phyloP scores from a whole-genome alignment of 2,113 vertebrate genomes.

The Menura novaehollandiae region DNA sequence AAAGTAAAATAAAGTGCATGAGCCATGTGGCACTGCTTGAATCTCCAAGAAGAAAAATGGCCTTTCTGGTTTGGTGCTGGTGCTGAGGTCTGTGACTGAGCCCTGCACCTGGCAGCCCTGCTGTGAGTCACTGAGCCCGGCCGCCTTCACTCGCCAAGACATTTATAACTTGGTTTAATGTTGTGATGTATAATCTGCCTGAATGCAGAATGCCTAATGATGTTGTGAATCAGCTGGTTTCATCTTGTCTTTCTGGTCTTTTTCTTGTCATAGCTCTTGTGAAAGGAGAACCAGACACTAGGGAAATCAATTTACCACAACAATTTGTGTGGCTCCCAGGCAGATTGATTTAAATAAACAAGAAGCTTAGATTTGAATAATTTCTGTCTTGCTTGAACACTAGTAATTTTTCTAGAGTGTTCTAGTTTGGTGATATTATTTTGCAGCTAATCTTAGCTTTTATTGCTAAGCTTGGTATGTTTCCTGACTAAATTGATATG shows the following conservation, averaged over 20 bases:
- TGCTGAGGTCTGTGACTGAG: neutral
- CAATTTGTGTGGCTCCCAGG: constrained; percentile 31
- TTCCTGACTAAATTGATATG: constrained; percentile 17
- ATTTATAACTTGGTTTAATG: neutral
- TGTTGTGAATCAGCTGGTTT: neutral
- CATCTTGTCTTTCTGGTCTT: neutral
- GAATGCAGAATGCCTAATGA: neutral
- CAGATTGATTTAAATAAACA: constrained; percentile 49
- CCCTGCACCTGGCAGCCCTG: neutral
- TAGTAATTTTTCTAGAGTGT: constrained; percentile 35
- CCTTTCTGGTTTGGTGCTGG: neutral
- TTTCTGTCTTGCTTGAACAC: constrained; percentile 27
- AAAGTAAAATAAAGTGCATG: neutral
- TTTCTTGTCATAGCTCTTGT: neutral
- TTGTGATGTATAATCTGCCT: neutral
- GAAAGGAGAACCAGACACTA: neutral
- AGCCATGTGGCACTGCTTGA: neutral
- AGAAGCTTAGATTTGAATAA: constrained; percentile 31
- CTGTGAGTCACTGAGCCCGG: neutral
- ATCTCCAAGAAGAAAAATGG: neutral
- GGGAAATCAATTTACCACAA: constrained; percentile 42
- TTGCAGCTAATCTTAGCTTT: constrained; percentile 42
- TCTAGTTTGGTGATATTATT: neutral
- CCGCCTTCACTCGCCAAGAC: neutral
- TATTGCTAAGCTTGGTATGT: constrained; percentile 7